Base-by-base conservation (phyloP, 1,140 invertebrate genomes). In the Cydia splendana region DNA sequence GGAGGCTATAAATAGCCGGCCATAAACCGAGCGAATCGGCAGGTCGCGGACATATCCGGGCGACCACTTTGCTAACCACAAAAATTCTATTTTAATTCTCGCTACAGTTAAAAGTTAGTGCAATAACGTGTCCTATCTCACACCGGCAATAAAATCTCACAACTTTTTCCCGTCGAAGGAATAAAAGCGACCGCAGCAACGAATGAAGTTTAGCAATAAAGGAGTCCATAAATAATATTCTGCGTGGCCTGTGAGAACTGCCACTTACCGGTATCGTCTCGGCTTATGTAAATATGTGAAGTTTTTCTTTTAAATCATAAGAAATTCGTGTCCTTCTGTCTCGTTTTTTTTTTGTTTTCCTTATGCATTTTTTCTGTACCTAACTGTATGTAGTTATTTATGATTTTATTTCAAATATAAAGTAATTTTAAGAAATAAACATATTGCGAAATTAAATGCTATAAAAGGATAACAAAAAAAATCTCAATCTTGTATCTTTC, bases 121-220 rank as follows among this genome's bases (percentile, higher is more conserved):
- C 90, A 90, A 93, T 93, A 92, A 93, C 89, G 90, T 88, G 87
- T 93, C 88, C 91, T 92, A 92, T 92, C 87, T 92, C 91, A 88
- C 88, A 91, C 91, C 89, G 90, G 88, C 85, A 89, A 93, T 92
- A 92, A 93, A 92, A 89, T 84, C 90, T 88, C 84, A 78, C 87
- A 93, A 93, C 90, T 93, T 92, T 93, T 92, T 91, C 90, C 80
- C 86, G 87, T 88, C 85, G 87, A 90, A 91, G 84, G 90, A 90
- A 92, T 92, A 92, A 91, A 88, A 88, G 87, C 88, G 87, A 91
- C 90, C 89, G 85, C 90, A 90, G 87, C 84, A 89, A 87, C 85
- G 90, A 91, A 90, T 92, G 89, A 92, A 93, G 88, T 93, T 93
- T 86, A 87, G 90, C 90, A 91, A 93, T 93, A 93, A 93, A 93